Evolutionary conservation across 2,797 vertebrate genomes (phyloP).

Genomic region (Yasuhikotakia modesta): DNA sequence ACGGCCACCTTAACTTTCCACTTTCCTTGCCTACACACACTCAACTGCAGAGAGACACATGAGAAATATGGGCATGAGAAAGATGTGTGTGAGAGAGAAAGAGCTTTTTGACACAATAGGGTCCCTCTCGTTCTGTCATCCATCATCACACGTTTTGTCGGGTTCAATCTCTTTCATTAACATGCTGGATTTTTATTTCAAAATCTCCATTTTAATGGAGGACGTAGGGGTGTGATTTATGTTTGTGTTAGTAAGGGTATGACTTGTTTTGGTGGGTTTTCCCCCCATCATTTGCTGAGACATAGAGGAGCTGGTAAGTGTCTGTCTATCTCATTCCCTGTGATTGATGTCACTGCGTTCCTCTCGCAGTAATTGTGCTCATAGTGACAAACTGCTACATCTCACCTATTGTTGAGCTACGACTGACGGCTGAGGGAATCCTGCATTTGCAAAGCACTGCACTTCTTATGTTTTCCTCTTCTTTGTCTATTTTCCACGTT

Average conservation of each 20-base stretch:
- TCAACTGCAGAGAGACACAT: conserved; percentile 1
- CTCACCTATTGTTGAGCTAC: conserved; percentile 52
- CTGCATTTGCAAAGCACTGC: conserved; percentile 17
- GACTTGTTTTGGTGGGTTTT: conserved; percentile 6
- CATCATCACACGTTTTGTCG: background rate
- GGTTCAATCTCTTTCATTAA: conserved; percentile 5
- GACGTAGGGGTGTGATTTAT: background rate
- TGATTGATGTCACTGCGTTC: conserved; percentile 64
- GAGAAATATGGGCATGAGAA: conserved; percentile 5
- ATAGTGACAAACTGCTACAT: conserved; percentile 64
- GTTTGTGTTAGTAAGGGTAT: background rate
- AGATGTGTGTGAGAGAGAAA: background rate
- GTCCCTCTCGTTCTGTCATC: conserved; percentile 21
- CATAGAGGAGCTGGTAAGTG: background rate
- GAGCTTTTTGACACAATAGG: conserved; percentile 23
- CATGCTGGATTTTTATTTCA: background rate
- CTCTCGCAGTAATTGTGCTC: conserved; percentile 61
- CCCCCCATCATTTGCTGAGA: background rate
- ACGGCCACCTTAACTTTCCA: conserved; percentile 29
- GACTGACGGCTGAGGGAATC: conserved; percentile 3
- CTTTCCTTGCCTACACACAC: conserved; percentile 10
- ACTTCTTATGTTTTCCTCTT: conserved; percentile 3
- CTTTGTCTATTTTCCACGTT: conserved; percentile 51
- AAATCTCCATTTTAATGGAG: conserved; percentile 9
- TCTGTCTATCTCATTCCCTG: conserved; percentile 54